Evolutionary conservation across 2,113 vertebrate species (phyloP).

Genomic region (Pyxicephalus adspersus): DNA sequence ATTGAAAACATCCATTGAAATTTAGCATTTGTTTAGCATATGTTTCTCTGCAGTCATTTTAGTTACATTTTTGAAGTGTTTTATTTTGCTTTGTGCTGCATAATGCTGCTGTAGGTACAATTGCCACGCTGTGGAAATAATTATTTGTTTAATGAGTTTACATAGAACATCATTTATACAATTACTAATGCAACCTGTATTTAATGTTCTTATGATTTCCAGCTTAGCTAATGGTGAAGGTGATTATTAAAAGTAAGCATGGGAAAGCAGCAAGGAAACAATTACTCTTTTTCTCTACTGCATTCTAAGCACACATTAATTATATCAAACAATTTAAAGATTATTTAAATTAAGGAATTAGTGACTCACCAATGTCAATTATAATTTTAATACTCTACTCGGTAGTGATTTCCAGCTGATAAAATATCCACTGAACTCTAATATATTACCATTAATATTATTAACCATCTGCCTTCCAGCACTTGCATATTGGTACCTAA

Average conservation of each 20-base stretch:
- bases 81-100: neutral
- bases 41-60: neutral
- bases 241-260: conserved; percentile 35
- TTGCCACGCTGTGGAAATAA: conserved; percentile 27
- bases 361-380: conserved; percentile 13
- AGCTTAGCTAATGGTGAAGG: conserved; percentile 11
- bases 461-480: too few relatives aligned
- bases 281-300: neutral
- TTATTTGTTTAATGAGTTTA: conserved; percentile 29
- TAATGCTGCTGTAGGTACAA: neutral
- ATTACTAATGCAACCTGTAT: conserved; percentile 33
- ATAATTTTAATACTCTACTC: conserved; percentile 2
- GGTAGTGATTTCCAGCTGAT: neutral
- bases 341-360: conserved; percentile 34
- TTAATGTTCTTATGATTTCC: conserved; percentile 35
- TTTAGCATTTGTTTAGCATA: neutral
- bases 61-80: neutral
- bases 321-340: conserved; percentile 38
- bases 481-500: too few relatives aligned
- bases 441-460: too few relatives aligned
- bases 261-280: neutral
- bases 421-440: neutral
- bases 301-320: conserved; percentile 33
- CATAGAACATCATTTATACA: conserved; percentile 45
- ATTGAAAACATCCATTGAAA: neutral